These are phyloP conservation scores for Tachycineta bicolor DNA, from an alignment of 2,113 vertebrate species.

Conservation along the genomic window DNA sequence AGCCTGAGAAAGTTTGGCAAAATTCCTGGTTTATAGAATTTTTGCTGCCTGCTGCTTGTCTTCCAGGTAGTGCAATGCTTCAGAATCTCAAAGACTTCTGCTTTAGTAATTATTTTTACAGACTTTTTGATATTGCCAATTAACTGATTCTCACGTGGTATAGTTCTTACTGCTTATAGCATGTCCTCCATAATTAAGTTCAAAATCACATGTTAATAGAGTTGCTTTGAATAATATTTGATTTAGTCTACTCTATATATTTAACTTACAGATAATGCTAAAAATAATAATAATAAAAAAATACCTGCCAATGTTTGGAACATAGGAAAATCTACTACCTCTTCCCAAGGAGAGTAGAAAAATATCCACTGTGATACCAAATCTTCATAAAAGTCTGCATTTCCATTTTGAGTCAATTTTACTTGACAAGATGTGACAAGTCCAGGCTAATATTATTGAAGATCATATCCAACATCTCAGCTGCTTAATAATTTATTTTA, in stretches of 20 bases:
- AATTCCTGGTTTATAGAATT: slow-evolving; percentile 48
- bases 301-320: not conserved
- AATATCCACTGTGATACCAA: not conserved
- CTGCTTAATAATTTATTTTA: not conserved
- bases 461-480: not conserved
- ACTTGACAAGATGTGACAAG: not conserved
- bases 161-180: not conserved
- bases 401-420: not conserved
- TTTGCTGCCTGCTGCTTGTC: slow-evolving; percentile 18
- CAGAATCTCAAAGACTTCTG: not conserved
- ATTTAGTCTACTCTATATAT: not conserved
- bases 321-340: not conserved
- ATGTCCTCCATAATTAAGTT: slow-evolving; percentile 9
- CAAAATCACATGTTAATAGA: slow-evolving; percentile 16
- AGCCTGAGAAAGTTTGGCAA: slow-evolving; percentile 42
- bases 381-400: not conserved
- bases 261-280: not conserved
- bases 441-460: not conserved
- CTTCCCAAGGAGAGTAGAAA: not conserved
- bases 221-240: not conserved
- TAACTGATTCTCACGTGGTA: slow-evolving; percentile 22
- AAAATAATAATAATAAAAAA: not conserved
- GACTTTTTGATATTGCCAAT: slow-evolving; percentile 30
- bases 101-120: slow-evolving; percentile 43
- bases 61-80: slow-evolving; percentile 9